Evolutionary conservation across 1,140 invertebrate genomes (phyloP).

Genomic region (Atta cephalotes): DNA sequence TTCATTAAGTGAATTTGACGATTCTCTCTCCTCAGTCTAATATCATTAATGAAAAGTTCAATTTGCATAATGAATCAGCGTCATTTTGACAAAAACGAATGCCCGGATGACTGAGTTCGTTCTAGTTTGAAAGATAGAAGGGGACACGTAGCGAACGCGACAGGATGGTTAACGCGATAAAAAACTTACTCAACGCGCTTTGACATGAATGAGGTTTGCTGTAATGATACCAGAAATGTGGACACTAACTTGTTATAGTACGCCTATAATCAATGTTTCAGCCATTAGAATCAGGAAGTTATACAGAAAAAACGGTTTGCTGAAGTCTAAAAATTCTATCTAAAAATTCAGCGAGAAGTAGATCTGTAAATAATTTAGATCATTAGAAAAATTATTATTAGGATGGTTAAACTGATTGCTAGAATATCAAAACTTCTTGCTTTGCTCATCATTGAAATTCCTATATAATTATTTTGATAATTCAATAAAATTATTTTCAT

Average conservation of each 20-base stretch:
- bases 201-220: conserved; percentile 24
- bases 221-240: conserved; percentile 32
- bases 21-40: not conserved
- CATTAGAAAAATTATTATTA: no score
- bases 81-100: conserved; percentile 32
- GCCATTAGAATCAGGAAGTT: not conserved
- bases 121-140: conserved; percentile 42
- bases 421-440: no score
- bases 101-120: not conserved
- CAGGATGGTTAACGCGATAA: conserved; percentile 41
- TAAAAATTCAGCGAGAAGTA: no score
- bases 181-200: conserved; percentile 42
- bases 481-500: no score
- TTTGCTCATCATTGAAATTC: no score
- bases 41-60: not conserved
- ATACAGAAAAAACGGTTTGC: not conserved
- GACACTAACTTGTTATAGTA: conserved; percentile 25
- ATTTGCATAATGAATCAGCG: not conserved
- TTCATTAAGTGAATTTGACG: not conserved
- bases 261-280: conserved; percentile 12
- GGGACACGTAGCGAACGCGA: not conserved
- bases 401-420: no score
- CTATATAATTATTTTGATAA: no score
- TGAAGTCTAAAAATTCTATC: no score
- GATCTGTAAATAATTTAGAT: no score